These are phyloP conservation scores for Euproctis similis DNA, from an alignment of 2,888 invertebrate species.

Conservation along the genomic window DNA sequence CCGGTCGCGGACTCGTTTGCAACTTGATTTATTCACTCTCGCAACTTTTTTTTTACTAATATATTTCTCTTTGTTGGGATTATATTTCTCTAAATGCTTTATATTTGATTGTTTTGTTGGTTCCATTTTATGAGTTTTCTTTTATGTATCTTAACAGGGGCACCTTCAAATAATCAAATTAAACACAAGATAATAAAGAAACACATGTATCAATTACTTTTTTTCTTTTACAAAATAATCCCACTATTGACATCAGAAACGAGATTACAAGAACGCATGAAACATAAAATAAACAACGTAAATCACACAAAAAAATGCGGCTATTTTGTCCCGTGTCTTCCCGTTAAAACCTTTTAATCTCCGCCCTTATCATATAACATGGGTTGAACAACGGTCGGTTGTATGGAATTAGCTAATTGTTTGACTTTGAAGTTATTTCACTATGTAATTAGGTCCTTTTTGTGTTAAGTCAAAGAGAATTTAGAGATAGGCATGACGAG, in stretches of 20 bases:
- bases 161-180: neutral
- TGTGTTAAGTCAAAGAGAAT: neutral
- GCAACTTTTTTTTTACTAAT: slow-evolving; percentile 25
- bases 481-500: no score
- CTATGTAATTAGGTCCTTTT: neutral
- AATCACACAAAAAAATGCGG: slow-evolving; percentile 25
- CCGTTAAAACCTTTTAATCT: slow-evolving; percentile 7
- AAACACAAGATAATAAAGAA: slow-evolving; percentile 11
- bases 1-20: slow-evolving; percentile 61
- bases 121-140: no score
- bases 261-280: slow-evolving; percentile 19
- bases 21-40: slow-evolving; percentile 66
- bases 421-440: slow-evolving; percentile 2
- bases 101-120: neutral
- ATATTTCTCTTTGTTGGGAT: slow-evolving; percentile 14
- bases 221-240: slow-evolving; percentile 20
- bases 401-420: slow-evolving; percentile 1
- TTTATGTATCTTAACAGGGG: no score
- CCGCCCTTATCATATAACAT: slow-evolving; percentile 9
- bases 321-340: slow-evolving; percentile 24
- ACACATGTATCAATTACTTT: no score
- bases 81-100: slow-evolving; percentile 2
- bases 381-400: slow-evolving; percentile 7
- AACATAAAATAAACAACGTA: slow-evolving; percentile 35
- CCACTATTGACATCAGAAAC: slow-evolving; percentile 22